phyloP scores from a whole-genome alignment of 2,797 vertebrate genomes.

The Labeo calbasu region DNA sequence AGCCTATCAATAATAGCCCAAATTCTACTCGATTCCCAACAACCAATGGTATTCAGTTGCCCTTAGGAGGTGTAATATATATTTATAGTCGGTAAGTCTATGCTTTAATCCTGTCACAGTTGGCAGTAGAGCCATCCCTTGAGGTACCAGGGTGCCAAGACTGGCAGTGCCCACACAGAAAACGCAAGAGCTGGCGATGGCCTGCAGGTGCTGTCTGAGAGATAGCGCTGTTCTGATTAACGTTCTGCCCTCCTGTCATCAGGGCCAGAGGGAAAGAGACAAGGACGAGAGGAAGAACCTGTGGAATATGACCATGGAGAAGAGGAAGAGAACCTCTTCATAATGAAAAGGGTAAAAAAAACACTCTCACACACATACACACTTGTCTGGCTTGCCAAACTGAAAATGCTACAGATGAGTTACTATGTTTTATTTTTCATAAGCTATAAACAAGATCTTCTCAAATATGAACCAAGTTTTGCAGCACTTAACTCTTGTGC shows the following conservation, averaged over 20 bases:
- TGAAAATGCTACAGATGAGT: slow-evolving; percentile 1
- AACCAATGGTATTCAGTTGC: slow-evolving; percentile 19
- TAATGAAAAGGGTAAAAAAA: not conserved
- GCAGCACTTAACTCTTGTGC: slow-evolving; percentile 2
- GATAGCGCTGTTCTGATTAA: slow-evolving; percentile 77
- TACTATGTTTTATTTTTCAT: not conserved
- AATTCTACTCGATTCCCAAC: slow-evolving; percentile 19
- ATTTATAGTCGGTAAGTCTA: slow-evolving; percentile 56
- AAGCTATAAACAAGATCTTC: not conserved
- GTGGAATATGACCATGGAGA: slow-evolving; percentile 54
- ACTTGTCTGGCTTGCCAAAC: slow-evolving; percentile 4
- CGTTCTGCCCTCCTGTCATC: slow-evolving; percentile 73
- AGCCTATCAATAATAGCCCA: slow-evolving; percentile 36
- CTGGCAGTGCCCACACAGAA: slow-evolving; percentile 69
- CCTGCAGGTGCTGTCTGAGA: slow-evolving; percentile 77
- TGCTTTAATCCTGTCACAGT: slow-evolving; percentile 69
- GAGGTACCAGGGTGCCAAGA: slow-evolving; percentile 64
- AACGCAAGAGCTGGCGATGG: slow-evolving; percentile 46
- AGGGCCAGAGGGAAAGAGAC: slow-evolving; percentile 69
- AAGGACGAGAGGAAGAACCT: slow-evolving; percentile 69
- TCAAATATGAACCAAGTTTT: not conserved
- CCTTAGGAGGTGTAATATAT: slow-evolving; percentile 49
- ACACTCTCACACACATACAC: not conserved
- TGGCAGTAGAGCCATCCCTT: slow-evolving; percentile 60
- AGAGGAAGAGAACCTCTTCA: slow-evolving; percentile 27